Evolutionary conservation across 2,113 vertebrate species (phyloP).

Genomic region (Psittacus erithacus): DNA sequence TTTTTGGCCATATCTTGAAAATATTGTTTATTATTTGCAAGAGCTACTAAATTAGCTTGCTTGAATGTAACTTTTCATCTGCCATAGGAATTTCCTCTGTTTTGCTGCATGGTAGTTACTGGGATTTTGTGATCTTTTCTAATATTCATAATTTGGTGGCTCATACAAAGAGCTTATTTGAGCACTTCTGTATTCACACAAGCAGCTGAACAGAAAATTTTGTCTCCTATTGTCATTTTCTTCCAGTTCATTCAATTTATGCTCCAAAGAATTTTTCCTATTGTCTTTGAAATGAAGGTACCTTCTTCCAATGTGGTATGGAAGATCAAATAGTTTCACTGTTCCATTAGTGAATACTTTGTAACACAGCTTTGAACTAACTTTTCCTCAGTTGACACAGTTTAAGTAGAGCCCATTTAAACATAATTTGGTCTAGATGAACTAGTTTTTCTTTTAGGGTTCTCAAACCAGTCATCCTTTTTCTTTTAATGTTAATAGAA

Average conservation of each 20-base stretch:
- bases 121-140: not conserved
- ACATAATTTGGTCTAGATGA: not conserved
- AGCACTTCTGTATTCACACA: not conserved
- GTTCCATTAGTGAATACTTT: conserved; percentile 1
- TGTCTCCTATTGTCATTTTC: not conserved
- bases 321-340: not conserved
- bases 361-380: not conserved
- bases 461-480: not conserved
- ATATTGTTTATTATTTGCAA: not conserved
- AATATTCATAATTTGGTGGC: not conserved
- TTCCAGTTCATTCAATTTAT: not conserved
- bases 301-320: conserved; percentile 4
- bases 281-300: conserved; percentile 16
- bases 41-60: not conserved
- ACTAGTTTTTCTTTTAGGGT: not conserved
- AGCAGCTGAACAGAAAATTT: not conserved
- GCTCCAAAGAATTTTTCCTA: not conserved
- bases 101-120: not conserved
- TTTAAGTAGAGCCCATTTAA: not conserved
- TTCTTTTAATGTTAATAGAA: not conserved
- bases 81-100: not conserved
- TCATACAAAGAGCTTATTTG: not conserved
- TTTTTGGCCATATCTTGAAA: not conserved
- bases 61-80: not conserved
- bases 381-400: not conserved